Evolutionary conservation across 1,140 invertebrate genomes (phyloP).

Genomic region (Catajapyx aquilonaris): DNA sequence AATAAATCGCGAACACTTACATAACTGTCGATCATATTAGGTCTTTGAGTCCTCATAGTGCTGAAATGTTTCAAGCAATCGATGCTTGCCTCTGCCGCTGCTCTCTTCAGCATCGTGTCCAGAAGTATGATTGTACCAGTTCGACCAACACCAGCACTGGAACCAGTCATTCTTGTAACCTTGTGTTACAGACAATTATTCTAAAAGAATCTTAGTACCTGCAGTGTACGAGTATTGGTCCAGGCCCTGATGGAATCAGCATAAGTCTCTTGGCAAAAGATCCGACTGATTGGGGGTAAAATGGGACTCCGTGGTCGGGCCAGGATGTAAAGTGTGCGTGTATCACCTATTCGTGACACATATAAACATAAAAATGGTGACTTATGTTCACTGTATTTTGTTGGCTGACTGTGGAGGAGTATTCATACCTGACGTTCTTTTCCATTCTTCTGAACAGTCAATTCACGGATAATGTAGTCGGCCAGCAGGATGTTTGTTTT

Average conservation of each 20-base stretch:
- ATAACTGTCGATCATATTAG: constrained; percentile 22
- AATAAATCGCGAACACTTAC: constrained; percentile 6
- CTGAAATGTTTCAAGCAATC: constrained; percentile 21
- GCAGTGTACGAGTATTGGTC: neutral
- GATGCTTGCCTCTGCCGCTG: constrained; percentile 14
- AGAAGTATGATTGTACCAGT: constrained; percentile 24
- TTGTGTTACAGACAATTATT: constrained; percentile 1
- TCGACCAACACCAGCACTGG: constrained; percentile 20
- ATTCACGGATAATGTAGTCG: constrained; percentile 4
- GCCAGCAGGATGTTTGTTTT: neutral
- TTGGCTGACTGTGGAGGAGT: neutral
- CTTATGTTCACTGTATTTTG: too few relatives aligned
- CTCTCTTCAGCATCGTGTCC: constrained; percentile 20
- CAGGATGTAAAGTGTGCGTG: constrained; percentile 6
- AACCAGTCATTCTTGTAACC: neutral
- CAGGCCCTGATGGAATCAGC: neutral
- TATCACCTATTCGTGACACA: constrained; percentile 1
- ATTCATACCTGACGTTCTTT: neutral
- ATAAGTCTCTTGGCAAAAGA: neutral
- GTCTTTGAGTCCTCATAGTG: constrained; percentile 19
- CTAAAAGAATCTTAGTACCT: neutral
- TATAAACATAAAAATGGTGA: neutral
- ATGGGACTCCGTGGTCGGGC: constrained; percentile 4
- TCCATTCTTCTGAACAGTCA: neutral
- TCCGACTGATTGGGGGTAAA: neutral